Percentiles rank a stretch among this genome's conserved stretches.
Evolutionary conservation across 1,140 invertebrate genomes (phyloP).

Genomic region (Pogonus chalceus): DNA sequence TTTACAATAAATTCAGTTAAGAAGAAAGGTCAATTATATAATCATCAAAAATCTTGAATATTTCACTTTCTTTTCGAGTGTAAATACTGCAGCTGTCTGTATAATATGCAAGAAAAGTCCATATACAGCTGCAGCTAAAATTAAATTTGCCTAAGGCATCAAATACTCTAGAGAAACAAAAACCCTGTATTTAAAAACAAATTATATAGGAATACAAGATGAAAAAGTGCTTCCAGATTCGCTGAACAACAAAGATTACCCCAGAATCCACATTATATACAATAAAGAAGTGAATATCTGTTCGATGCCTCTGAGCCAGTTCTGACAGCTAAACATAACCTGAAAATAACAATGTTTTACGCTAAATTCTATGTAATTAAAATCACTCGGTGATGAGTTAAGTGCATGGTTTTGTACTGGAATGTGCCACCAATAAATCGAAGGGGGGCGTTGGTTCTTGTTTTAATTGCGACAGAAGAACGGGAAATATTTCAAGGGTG

Average conservation of each 20-base stretch:
- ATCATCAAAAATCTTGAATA: no score
- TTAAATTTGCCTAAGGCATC: neutral
- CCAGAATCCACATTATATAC: neutral
- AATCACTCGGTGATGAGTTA: conserved; percentile 1
- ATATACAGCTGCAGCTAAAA: neutral
- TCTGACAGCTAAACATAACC: neutral
- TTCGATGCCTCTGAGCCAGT: no score
- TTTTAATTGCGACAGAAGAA: neutral
- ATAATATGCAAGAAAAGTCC: neutral
- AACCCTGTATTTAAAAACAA: neutral
- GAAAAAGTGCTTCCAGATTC: neutral
- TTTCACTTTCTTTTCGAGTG: no score
- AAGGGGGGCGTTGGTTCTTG: neutral
- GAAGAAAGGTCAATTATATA: no score
- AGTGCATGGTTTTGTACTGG: neutral
- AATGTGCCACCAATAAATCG: conserved; percentile 7
- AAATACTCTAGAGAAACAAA: neutral
- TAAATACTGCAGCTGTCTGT: no score
- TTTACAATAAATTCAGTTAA: no score
- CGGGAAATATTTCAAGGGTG: neutral
- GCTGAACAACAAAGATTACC: neutral
- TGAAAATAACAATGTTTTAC: conserved; percentile 7
- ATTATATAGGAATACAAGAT: neutral
- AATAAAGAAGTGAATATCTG: neutral
- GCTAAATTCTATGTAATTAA: conserved; percentile 5